Percentiles rank a stretch among this genome's conserved stretches.
Evolutionary conservation across 2,797 vertebrate genomes (phyloP).

Genomic region (Enoplosus armatus): DNA sequence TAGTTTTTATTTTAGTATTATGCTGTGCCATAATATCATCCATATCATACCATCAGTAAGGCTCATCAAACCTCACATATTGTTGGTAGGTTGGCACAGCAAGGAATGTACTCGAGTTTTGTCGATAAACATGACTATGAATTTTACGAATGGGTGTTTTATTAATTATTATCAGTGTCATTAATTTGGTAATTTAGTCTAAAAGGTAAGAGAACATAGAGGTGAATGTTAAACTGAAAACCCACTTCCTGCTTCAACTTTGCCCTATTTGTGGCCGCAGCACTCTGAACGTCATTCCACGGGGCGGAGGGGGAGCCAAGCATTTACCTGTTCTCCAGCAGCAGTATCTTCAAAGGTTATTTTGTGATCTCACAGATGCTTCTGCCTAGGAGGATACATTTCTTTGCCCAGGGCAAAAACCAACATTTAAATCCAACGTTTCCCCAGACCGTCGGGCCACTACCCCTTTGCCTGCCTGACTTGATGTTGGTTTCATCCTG

Average conservation of each 20-base stretch:
- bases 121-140: neutral
- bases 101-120: too few species aligned
- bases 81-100: too few species aligned
- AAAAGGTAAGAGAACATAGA: neutral
- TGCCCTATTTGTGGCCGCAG: neutral
- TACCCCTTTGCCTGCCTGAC: neutral
- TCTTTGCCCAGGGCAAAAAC: neutral
- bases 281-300: neutral
- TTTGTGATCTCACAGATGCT: neutral
- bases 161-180: too few species aligned
- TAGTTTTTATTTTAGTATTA: constrained; percentile 11
- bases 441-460: too few species aligned
- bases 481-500: neutral
- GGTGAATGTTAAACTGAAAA: neutral
- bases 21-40: neutral
- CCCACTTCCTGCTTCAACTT: neutral
- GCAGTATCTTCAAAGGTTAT: neutral
- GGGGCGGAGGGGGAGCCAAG: neutral
- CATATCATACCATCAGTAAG: constrained; percentile 28
- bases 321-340: neutral
- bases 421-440: neutral
- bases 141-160: neutral
- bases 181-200: constrained; percentile 8
- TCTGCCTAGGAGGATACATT: constrained; percentile 7
- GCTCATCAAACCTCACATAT: constrained; percentile 14